These are phyloP conservation scores for Lethrus apterus DNA, from an alignment of 1,140 invertebrate genomes.

Conservation along the genomic window DNA sequence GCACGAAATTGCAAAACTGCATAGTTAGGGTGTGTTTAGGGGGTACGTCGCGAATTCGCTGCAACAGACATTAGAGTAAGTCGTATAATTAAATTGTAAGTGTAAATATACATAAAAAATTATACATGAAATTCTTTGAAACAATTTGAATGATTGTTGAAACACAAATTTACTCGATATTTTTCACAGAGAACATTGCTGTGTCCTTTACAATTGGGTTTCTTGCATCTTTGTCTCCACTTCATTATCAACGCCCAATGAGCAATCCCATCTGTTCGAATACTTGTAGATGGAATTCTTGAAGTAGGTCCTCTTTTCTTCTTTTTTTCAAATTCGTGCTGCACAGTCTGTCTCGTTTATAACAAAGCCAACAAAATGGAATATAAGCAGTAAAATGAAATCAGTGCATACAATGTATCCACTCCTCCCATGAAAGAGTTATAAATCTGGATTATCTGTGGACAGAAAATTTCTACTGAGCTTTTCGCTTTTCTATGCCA, in stretches of 20 bases:
- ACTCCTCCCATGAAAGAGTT: no score
- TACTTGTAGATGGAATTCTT: no score
- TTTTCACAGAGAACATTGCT: neutral
- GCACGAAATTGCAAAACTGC: no score
- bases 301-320: conserved; percentile 5
- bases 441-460: no score
- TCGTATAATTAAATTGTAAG: neutral
- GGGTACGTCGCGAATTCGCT: neutral
- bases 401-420: no score
- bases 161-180: neutral
- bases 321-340: conserved; percentile 7
- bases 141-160: conserved; percentile 1
- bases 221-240: neutral
- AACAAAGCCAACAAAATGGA: neutral
- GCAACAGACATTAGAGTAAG: neutral
- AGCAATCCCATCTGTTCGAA: no score
- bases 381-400: no score
- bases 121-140: neutral
- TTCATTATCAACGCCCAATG: neutral
- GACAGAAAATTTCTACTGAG: neutral
- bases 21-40: no score
- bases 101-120: neutral
- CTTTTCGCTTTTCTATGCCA: neutral
- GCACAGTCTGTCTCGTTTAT: no score
- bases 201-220: conserved; percentile 1